Conservation (phyloP, 2,888 invertebrate species). For the Panorpa germanica region DNA sequence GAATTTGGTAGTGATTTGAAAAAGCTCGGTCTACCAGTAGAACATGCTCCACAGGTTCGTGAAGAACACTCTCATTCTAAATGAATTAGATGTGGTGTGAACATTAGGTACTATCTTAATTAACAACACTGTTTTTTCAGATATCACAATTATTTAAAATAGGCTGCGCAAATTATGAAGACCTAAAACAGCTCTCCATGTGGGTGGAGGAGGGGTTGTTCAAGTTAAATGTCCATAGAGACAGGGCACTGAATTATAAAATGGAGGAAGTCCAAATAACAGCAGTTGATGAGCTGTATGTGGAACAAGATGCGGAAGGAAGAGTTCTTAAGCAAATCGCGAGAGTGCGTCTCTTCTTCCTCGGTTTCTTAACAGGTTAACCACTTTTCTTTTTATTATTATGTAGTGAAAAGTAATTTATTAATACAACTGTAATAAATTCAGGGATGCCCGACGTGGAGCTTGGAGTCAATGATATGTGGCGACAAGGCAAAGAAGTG, state of each 20-base stretch:
- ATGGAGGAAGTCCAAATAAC: conserved; percentile 92
- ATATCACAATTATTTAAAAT: conserved; percentile 91
- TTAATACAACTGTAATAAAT: conserved; percentile 9
- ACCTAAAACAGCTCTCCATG: conserved; percentile 79
- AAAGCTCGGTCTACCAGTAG: conserved; percentile 86
- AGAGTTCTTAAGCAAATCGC: conserved; percentile 79
- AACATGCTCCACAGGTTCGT: conserved; percentile 82
- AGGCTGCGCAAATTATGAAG: conserved; percentile 75
- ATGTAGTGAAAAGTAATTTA: neutral
- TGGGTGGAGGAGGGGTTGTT: conserved; percentile 89
- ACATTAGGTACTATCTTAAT: neutral
- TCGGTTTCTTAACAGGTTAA: conserved; percentile 82
- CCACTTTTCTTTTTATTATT: neutral
- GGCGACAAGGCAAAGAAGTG: conserved; percentile 96
- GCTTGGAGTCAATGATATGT: conserved; percentile 91
- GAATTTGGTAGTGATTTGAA: conserved; percentile 85
- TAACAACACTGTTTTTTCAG: conserved; percentile 26
- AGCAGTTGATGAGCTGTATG: conserved; percentile 80
- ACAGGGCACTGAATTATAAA: conserved; percentile 79
- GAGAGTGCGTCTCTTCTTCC: conserved; percentile 84
- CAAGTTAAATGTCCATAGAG: conserved; percentile 63
- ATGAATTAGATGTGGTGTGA: conserved; percentile 1
- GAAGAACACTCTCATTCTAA: neutral
- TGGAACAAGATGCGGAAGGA: conserved; percentile 74
- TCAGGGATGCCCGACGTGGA: conserved; percentile 89